Base-by-base conservation (phyloP, 2,888 invertebrate species). In the Elmis aenea region DNA sequence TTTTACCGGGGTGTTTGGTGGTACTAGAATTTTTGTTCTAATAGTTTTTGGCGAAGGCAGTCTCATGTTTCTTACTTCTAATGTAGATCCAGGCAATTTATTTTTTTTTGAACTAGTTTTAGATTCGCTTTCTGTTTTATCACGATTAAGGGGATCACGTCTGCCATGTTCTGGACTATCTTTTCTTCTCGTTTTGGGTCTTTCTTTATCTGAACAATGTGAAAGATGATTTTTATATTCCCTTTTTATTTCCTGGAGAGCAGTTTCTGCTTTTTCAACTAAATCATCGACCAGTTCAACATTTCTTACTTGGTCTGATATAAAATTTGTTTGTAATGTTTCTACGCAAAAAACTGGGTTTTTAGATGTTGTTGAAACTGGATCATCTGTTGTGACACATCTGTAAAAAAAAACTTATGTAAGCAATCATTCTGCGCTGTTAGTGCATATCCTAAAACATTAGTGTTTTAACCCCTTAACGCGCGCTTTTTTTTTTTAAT, bases 211-310 rank as follows among this genome's bases (percentile, higher is more conserved):
- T 24, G 5, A 5, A n/a, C n/a, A n/a, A 5, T n/a, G 25, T 5
- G 11, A 24, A 5, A 6, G 5, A 6, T 24, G 5, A 4, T 14
- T 2, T 9, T 36, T 23, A 11, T 38, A 33, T 9, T 47, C 50
- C 14, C 33, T 37, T 20, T 46, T 50, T 9, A 60, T 51, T 20
- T 52, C 55, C n/a, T 45, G 33, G 25, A 60, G 36, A 5, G 58
- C 50, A n/a, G 42, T 42, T 27, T 53, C 51, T 2, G 60, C 56
- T 34, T 54, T 43, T 8, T 48, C 42, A 8, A 61, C 54, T 12
- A 61, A 37, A 21, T 42, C 21, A 30, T 61, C 54, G 3, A 57
- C 56, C n/a, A n/a, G n/a, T n/a, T n/a, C n/a, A n/a, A n/a, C n/a
- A n/a, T n/a, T n/a, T n/a, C n/a, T n/a, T n/a, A n/a, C n/a, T n/a